Evolutionary conservation across 2,797 vertebrate species (phyloP).

Genomic region (Enteromius mattozi): DNA sequence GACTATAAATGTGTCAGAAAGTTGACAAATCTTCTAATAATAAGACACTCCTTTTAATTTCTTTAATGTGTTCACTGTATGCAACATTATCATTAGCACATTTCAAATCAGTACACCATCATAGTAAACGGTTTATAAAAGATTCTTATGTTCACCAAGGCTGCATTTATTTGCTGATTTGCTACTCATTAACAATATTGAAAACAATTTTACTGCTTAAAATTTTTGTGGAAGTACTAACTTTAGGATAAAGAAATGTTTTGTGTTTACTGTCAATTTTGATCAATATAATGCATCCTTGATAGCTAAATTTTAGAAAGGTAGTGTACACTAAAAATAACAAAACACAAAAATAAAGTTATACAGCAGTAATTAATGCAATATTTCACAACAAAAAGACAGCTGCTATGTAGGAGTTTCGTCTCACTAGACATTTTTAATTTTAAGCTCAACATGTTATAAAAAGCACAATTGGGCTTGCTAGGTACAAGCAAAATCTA

Average conservation of each 20-base stretch:
- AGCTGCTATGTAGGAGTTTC: neutral
- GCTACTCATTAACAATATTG: neutral
- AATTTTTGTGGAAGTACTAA: too few species aligned
- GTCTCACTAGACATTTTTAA: too few species aligned
- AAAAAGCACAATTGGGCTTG: neutral
- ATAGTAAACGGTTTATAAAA: neutral
- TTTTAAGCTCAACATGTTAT: neutral
- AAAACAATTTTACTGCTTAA: neutral
- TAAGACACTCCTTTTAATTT: too few species aligned
- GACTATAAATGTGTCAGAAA: too few species aligned
- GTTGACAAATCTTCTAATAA: too few species aligned
- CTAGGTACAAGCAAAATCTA: neutral
- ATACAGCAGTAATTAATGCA: neutral
- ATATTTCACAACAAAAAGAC: neutral
- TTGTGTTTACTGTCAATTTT: too few species aligned
- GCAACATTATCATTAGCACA: neutral
- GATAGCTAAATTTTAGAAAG: too few species aligned
- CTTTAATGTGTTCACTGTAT: neutral
- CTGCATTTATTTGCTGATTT: neutral
- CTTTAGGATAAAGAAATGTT: too few species aligned
- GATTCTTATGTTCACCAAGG: neutral
- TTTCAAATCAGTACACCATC: neutral
- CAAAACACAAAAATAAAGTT: too few species aligned
- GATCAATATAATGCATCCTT: too few species aligned
- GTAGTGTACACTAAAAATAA: too few species aligned